Conservation (phyloP, 2,888 invertebrate genomes). For the Volucella bombylans region DNA sequence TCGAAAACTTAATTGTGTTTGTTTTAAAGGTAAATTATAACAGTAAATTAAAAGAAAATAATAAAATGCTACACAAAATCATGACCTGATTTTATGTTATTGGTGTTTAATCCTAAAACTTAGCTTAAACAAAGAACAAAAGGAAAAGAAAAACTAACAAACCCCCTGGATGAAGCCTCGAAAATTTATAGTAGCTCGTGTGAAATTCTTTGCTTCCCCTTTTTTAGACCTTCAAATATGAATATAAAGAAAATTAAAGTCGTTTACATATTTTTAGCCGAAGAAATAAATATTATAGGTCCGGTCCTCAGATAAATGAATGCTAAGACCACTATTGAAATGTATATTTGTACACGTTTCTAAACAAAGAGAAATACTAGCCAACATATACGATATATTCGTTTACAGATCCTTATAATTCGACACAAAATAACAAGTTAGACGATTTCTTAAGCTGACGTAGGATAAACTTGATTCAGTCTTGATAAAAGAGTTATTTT, state of each 20-base stretch:
- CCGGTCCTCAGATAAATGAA: too few species aligned
- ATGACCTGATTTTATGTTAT: constrained; percentile 17
- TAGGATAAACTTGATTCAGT: too few species aligned
- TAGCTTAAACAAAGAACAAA: constrained; percentile 16
- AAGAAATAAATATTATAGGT: too few species aligned
- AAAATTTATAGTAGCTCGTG: too few species aligned
- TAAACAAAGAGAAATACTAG: constrained; percentile 44
- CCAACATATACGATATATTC: not conserved
- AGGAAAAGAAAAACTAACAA: not conserved
- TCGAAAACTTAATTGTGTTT: too few species aligned
- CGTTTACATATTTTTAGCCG: too few species aligned
- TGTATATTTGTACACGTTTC: constrained; percentile 72
- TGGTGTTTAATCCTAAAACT: constrained; percentile 18
- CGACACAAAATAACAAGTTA: not conserved
- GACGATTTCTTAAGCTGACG: too few species aligned
- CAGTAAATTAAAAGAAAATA: not conserved
- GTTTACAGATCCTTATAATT: too few species aligned
- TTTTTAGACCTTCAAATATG: not conserved
- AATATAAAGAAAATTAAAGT: constrained; percentile 17
- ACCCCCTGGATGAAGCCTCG: not conserved
- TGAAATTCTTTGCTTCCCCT: too few species aligned
- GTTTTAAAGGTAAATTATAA: not conserved
- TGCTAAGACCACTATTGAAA: constrained; percentile 27
- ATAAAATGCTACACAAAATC: constrained; percentile 14
- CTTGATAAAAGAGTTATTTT: too few species aligned